These are phyloP conservation scores for Manis pentadactyla DNA, from an alignment of 2,797 vertebrate genomes.

Conservation along the genomic window DNA sequence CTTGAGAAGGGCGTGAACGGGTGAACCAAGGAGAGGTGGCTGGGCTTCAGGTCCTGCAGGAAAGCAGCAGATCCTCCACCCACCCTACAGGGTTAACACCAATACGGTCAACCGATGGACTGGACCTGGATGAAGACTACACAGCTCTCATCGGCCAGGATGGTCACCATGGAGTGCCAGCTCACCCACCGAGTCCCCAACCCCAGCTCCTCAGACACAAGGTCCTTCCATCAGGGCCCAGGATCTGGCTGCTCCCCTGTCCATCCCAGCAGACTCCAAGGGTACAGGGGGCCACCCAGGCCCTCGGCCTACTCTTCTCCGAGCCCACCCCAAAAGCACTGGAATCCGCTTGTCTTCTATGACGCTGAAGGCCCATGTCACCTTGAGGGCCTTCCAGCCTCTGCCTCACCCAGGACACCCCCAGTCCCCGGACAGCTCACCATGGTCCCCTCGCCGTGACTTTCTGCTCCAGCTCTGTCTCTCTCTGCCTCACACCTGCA, in stretches of 20 bases:
- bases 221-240: neutral
- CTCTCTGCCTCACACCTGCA: rapidly evolving
- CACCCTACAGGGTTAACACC: neutral
- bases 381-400: neutral
- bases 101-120: rapidly evolving
- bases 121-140: neutral
- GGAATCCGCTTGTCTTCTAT: rapidly evolving
- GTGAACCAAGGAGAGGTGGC: neutral
- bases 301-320: neutral
- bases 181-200: no score
- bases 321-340: neutral
- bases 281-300: neutral
- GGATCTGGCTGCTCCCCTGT: neutral
- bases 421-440: neutral
- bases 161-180: neutral
- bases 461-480: neutral
- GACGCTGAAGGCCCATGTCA: rapidly evolving
- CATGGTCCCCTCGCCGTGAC: neutral
- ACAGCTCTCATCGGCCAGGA: neutral
- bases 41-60: no score
- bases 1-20: neutral
- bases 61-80: neutral
- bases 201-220: neutral
- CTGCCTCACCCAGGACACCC: neutral
- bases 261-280: neutral